Evolutionary conservation across 2,888 invertebrate genomes (phyloP), one percentile per base, ranked within the genome.

Genomic region (Perithous albicinctus): DNA sequence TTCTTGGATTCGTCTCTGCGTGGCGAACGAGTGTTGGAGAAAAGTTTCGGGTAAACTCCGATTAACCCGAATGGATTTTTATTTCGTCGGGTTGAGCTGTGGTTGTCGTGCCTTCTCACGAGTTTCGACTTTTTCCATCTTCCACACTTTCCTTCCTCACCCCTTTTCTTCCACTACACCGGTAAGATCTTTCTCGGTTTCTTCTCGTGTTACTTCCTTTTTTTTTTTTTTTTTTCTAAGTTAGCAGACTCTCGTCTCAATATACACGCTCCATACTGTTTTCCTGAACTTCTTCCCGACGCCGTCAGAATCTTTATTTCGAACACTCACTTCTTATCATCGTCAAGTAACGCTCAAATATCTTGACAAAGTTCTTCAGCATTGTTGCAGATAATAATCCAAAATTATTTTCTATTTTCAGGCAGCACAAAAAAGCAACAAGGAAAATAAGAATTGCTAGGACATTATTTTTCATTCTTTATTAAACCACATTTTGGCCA

Each of bases 1-100:
- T 67, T 78, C 73, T 8, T 41, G 12, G 3, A 7, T 35, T 32
- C 41, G 32, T 20, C 61, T 10, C 61, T 10, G 20, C 6, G 38
- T 10, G 15, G 35, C 15, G 29, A 32, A 38, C 10, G 10, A 41
- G 15, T 15, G 12, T 2, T 20, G 20, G 32, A 38, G 43, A 72
- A 84, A 80, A 84, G 78, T 78, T 84, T 80, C 70, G 72, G 75
- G 48, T 76, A 82, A 86, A 85, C 85, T 85, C 82, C 84, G 84
- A 88, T 88, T 88, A 86, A 85, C 86, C 78, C 82, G 81, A 88
- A 86, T 85, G 84, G 83, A 86, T 86, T 88, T 84, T 84, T 80
- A 80, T 77, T 84, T 83, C 63, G 41, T 54, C 61, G 54, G 23
- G 35, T 46, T 51, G 48, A 78, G 51, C 66, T 70, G 78, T 70